Evolutionary conservation across 2,888 invertebrate species (phyloP), one percentile per base, ranked within the genome.

Genomic region (Petrolisthes manimaculis): DNA sequence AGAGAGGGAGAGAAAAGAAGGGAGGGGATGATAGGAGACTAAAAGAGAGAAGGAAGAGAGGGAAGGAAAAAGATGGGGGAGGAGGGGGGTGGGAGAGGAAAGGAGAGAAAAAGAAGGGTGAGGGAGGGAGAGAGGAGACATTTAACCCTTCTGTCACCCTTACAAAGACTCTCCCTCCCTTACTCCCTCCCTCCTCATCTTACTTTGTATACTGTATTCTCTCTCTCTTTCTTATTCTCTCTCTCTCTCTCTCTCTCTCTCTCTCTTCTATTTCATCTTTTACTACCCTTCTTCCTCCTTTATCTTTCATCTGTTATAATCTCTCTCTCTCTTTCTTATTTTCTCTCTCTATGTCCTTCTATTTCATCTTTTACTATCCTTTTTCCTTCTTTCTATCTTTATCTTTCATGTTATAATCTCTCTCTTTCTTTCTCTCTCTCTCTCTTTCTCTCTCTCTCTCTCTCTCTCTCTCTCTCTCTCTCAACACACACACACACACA

Each of bases 201-300:
- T 77, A 37, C 37, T 24, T 77, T 24, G 12, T 24, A 24, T 5
- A 24, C 37, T 77, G 5, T 37, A 14, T 21, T 74, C 74, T 74
- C n/a, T 74, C 77, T 37, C 77, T 77, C 77, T 37, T 51, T 77
- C 77, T 77, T 51, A 37, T 51, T 53, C 78, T 79, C 78, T 79
- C 78, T 79, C 54, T 54, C 78, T 54, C 54, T 79, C 54, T 79
- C 54, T 54, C 54, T 54, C 78, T 79, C 54, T 54, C 53, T 54
- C 54, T 54, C 78, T 79, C 78, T 79, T 54, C 54, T 21, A 37
- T 6, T 77, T 5, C n/a, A 8, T 77, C 37, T 77, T 37, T 18
- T 37, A 37, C 77, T 37, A 24, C 51, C 18, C 51, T 51, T 14
- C 51, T 77, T n/a, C 12, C 24, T 77, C 51, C 12, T 9, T 51